These are phyloP conservation scores for Ooceraea biroi DNA, from an alignment of 1,140 invertebrate species.

Conservation along the genomic window DNA sequence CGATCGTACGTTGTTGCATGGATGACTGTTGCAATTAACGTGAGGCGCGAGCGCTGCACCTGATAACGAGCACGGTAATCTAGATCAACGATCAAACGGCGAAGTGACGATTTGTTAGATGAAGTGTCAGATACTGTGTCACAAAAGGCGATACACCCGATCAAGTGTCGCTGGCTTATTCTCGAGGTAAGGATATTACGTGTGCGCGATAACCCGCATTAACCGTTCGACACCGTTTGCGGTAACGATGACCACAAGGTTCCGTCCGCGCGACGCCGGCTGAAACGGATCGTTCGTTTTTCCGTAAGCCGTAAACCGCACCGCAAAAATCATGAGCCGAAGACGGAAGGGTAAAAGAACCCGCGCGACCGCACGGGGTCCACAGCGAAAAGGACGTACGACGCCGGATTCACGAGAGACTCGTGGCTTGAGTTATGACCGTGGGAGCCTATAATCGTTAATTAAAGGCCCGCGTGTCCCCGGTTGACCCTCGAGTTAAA, in stretches of 20 bases:
- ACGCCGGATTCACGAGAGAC: slow-evolving; percentile 34
- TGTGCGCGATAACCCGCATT: slow-evolving; percentile 39
- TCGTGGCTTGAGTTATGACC: slow-evolving; percentile 65
- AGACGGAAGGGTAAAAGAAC: slow-evolving; percentile 45
- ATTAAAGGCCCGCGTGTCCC: slow-evolving; percentile 55
- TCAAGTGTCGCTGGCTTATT: slow-evolving; percentile 25
- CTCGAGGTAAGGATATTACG: slow-evolving; percentile 67
- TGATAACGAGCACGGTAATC: background rate
- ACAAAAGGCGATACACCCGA: background rate
- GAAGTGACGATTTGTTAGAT: slow-evolving; percentile 21
- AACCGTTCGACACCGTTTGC: slow-evolving; percentile 66
- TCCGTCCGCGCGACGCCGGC: slow-evolving; percentile 34
- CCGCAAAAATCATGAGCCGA: slow-evolving; percentile 64
- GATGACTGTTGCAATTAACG: no score
- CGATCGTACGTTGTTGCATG: no score
- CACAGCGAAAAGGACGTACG: slow-evolving; percentile 43
- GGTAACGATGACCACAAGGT: slow-evolving; percentile 64
- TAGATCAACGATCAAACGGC: no score
- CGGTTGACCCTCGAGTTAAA: slow-evolving; percentile 25
- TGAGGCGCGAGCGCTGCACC: no score
- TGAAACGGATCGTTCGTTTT: slow-evolving; percentile 65
- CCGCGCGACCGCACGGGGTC: slow-evolving; percentile 63
- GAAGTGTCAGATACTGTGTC: background rate
- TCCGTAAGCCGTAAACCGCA: slow-evolving; percentile 63
- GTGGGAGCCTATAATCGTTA: slow-evolving; percentile 68